phyloP scores from a whole-genome alignment of 2,888 invertebrate species.

The Bhutanitis thaidina region DNA sequence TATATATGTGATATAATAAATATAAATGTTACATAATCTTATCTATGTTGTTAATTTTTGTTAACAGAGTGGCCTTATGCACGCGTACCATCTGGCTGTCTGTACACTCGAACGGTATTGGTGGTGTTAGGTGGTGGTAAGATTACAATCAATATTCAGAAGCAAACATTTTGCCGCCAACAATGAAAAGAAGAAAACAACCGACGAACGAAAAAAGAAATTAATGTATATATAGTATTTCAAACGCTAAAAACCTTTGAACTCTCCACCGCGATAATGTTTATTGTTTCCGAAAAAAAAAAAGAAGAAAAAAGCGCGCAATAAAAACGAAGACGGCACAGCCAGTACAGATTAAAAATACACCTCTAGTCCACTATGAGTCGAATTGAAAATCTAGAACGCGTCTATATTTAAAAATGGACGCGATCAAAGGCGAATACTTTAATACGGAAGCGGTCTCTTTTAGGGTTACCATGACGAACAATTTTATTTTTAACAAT shows the following conservation, averaged over 20 bases:
- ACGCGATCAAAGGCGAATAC: slow-evolving; percentile 51
- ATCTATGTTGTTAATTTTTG: too few relatives aligned
- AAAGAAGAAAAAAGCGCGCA: slow-evolving; percentile 7
- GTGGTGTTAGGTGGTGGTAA: too few relatives aligned
- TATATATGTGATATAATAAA: too few relatives aligned
- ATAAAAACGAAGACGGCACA: slow-evolving; percentile 17
- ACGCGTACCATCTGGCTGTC: too few relatives aligned
- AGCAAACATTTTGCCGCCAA: too few relatives aligned
- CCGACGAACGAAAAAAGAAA: slow-evolving; percentile 3
- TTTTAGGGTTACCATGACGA: slow-evolving; percentile 21
- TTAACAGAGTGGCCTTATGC: too few relatives aligned
- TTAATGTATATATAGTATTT: neutral
- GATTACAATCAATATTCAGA: too few relatives aligned
- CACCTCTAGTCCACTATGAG: slow-evolving; percentile 22
- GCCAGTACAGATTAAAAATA: slow-evolving; percentile 23
- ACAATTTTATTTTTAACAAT: too few relatives aligned
- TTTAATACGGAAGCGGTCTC: slow-evolving; percentile 47
- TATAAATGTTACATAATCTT: too few relatives aligned
- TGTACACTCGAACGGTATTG: too few relatives aligned
- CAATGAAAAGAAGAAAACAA: too few relatives aligned
- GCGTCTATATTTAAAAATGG: slow-evolving; percentile 34
- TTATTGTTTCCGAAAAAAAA: slow-evolving; percentile 15
- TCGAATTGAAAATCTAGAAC: slow-evolving; percentile 32
- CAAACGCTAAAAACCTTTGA: neutral
- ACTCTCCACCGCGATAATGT: slow-evolving; percentile 11